Evolutionary conservation across 2,888 invertebrate species (phyloP).

Genomic region (Scaptomyza flava): DNA sequence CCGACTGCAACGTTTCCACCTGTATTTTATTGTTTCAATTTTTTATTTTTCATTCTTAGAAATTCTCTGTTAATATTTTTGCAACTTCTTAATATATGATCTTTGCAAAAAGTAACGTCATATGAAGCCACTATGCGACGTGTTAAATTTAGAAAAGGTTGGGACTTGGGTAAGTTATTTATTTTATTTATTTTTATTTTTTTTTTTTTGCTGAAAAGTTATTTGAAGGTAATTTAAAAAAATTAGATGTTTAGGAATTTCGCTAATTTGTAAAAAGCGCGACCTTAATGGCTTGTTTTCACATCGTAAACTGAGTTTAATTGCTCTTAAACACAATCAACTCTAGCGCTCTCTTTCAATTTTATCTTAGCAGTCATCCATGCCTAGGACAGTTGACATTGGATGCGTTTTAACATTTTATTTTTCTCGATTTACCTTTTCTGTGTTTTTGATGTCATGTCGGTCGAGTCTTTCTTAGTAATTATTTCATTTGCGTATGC

Average conservation of each 20-base stretch:
- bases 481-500: neutral
- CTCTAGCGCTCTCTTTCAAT: neutral
- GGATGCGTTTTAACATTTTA: neutral
- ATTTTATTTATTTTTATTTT: constrained; percentile 5
- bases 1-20: too few species aligned
- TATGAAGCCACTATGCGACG: too few species aligned
- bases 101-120: too few species aligned
- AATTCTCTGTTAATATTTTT: too few species aligned
- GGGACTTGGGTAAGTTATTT: constrained; percentile 1
- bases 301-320: constrained; percentile 74
- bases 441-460: too few species aligned
- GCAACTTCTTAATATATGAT: too few species aligned
- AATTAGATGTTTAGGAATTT: constrained; percentile 72
- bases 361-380: constrained; percentile 1
- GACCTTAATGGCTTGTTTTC: constrained; percentile 77
- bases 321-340: constrained; percentile 47
- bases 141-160: too few species aligned
- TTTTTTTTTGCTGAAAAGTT: constrained; percentile 9
- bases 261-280: constrained; percentile 78
- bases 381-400: constrained; percentile 59
- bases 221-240: constrained; percentile 49
- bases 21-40: too few species aligned
- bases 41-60: neutral
- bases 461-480: neutral
- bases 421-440: neutral